Base-by-base conservation (phyloP, 2,113 vertebrate species). In the Egretta garzetta region DNA sequence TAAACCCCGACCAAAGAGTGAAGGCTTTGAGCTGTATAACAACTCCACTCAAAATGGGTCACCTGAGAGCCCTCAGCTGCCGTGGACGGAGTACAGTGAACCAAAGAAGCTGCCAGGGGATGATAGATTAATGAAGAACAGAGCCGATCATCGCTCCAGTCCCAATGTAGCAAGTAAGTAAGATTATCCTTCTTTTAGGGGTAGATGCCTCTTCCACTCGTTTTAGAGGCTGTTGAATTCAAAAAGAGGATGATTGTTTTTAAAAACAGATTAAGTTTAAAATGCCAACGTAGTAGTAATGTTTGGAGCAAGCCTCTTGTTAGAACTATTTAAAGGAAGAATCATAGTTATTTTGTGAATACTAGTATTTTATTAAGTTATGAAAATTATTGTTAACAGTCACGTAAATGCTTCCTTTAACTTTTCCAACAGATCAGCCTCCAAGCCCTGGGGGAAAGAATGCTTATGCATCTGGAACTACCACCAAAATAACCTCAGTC, bases 91-190 rank as follows among this genome's bases (percentile, higher is more conserved):
- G 50, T 99, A 99, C 97, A 99, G 98, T 3, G 99, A 99, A 97
- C 99, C 99, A 97, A 99, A 99, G 98, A 99, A 98, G 95, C 97
- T 99, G 95, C 98, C 98, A 8, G 98, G 98, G 4, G 99, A 99
- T 45, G 99, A 99, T 5, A 97, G 99, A 32, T 97, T 99, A 49
- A 98, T 99, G 93, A 99, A 99, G 97, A 99, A 99, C 96, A 97
- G 99, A 53, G 98, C 98, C 0, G 99, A 99, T 95, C 99, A 99
- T 97, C 99, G 99, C 35, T 99, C 99, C 95, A 99, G 99, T 97
- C 99, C 99, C 95, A 99, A 99, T 67, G 99, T 99, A 66, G 99
- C 99, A 97, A 99, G 99, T 99, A 98, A 98, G 99, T 55, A 55
- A 43, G 19, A 20, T 27, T n/a, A 21, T 2, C 23, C 24, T 64